These are phyloP conservation scores for Lasioglossum zephyrum DNA, from an alignment of 2,888 invertebrate species.

Conservation along the genomic window DNA sequence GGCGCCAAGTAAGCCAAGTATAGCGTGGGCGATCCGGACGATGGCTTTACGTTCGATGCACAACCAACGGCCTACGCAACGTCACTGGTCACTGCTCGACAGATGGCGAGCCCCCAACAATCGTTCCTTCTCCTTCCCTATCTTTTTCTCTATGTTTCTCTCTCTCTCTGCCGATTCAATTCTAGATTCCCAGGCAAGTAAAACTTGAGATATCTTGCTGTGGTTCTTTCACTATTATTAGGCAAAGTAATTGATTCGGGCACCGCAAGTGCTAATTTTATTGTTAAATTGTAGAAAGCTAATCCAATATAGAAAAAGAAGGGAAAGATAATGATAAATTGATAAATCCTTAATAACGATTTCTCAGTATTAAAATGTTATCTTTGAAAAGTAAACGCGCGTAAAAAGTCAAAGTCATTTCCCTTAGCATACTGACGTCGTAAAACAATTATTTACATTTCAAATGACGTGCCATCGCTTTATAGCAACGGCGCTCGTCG, in stretches of 20 bases:
- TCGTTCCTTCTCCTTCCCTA: slow-evolving; percentile 13
- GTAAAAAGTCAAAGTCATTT: slow-evolving; percentile 44
- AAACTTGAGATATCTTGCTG: background rate
- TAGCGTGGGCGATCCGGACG: slow-evolving; percentile 17
- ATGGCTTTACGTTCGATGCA: slow-evolving; percentile 21
- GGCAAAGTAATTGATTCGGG: background rate
- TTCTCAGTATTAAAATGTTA: background rate
- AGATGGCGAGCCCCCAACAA: slow-evolving; percentile 62
- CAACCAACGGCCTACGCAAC: slow-evolving; percentile 18
- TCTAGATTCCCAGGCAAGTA: background rate
- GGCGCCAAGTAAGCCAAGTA: background rate
- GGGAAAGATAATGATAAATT: background rate
- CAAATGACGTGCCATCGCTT: slow-evolving; percentile 29
- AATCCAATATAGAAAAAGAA: background rate
- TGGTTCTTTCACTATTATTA: background rate
- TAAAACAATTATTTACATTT: slow-evolving; percentile 46
- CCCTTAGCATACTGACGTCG: slow-evolving; percentile 27
- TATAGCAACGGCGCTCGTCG: background rate
- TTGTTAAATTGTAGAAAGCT: background rate
- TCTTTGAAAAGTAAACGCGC: background rate
- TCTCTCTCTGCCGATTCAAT: background rate
- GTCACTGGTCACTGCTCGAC: slow-evolving; percentile 53
- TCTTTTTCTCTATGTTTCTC: background rate
- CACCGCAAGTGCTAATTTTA: background rate
- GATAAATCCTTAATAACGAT: background rate